Evolutionary conservation across 2,797 vertebrate species (phyloP), one percentile per base, ranked within the genome.

Genomic region (Syndactyla subalaris): DNA sequence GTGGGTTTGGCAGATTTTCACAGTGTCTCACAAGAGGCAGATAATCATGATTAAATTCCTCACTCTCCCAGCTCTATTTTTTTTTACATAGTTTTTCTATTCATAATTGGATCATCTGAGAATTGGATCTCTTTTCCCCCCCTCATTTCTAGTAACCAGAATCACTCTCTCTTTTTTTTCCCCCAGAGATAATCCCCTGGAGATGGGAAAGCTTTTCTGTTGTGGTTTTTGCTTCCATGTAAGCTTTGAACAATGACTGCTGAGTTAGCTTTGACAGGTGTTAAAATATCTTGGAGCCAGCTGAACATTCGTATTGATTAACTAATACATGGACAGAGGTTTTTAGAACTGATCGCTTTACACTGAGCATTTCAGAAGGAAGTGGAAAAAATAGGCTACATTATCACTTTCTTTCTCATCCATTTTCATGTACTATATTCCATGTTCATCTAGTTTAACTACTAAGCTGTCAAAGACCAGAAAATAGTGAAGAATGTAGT

Each of bases 281-380:
- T 96, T 97, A 97, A 96, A 97, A 97, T 97, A 96, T 79, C 94
- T 97, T 79, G 76, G 77, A 91, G 70, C 90, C 48, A 24, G 59
- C 88, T 93, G 90, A 97, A 96, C 89, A 95, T 97, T 95, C 2
- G 1, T 97, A 98, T 98, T 95, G 97, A 98, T 98, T 97, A 97
- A 70, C 89, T 95, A 97, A 97, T 95, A 96, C 91, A 88, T 48
- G 79, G 85, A 51, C 76, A 94, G 94, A 79, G 92, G 90, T 62
- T 52, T 88, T 81, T 79, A 93, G 73, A 91, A 78, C 78, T 88
- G 95, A 97, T 96, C 97, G 88, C 88, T 97, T 97, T 96, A 95
- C 94, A 92, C 84, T 95, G 97, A 96, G 84, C 78, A 82, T 95
- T 97, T 92, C 89, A 91, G 91, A 92, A 94, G 93, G 85, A 95